Conservation (phyloP, 2,797 vertebrate species). For the Cirrhinus molitorella region DNA sequence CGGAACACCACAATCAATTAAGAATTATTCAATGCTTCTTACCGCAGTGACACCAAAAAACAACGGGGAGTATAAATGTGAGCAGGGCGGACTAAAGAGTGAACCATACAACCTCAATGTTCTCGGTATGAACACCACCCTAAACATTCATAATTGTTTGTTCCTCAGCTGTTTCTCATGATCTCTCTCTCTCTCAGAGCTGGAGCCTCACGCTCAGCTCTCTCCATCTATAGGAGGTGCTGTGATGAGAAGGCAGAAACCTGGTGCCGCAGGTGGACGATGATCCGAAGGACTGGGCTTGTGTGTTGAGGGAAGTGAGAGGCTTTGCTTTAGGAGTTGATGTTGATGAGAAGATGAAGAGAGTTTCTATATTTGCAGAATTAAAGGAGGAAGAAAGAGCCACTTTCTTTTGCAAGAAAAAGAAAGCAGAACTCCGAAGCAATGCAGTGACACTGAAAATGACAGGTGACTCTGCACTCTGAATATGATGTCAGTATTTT, state of each 20-base stretch:
- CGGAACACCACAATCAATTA: accelerated
- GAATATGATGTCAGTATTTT: too few relatives aligned
- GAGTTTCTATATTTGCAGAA: not conserved
- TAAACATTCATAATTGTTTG: not conserved
- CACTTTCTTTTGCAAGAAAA: constrained; percentile 29
- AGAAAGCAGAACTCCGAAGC: not conserved
- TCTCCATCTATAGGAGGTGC: constrained; percentile 55
- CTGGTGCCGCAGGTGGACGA: constrained; percentile 57
- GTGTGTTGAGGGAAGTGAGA: not conserved
- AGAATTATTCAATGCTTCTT: not conserved
- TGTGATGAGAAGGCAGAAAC: constrained; percentile 47
- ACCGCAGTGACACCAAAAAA: accelerated
- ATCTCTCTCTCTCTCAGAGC: not conserved
- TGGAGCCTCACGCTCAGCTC: constrained; percentile 47
- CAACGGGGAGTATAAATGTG: constrained; percentile 30
- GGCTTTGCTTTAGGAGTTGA: accelerated
- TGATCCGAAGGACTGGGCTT: constrained; percentile 46
- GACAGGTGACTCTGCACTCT: constrained; percentile 52
- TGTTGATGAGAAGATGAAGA: accelerated
- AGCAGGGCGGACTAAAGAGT: not conserved
- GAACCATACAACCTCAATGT: accelerated
- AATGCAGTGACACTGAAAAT: constrained; percentile 35
- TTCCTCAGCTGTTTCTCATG: not conserved
- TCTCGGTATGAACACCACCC: constrained; percentile 42
- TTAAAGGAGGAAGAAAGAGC: not conserved